Conservation (phyloP, 2,888 invertebrate genomes). For the Orthosia cruda region DNA sequence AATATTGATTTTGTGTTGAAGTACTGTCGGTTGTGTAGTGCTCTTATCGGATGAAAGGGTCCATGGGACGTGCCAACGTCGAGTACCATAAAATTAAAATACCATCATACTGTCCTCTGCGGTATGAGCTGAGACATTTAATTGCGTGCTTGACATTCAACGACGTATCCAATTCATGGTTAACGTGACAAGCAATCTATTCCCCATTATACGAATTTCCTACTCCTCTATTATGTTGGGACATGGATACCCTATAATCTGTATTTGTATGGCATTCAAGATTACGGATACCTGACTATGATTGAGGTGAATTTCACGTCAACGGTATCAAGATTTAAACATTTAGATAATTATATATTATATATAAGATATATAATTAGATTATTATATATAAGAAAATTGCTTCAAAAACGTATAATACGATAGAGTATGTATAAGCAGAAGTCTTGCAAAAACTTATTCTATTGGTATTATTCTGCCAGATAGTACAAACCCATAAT, state of each 20-base stretch:
- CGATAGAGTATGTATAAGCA: neutral
- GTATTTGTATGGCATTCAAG: slow-evolving; percentile 36
- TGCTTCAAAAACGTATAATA: too few relatives aligned
- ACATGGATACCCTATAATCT: slow-evolving; percentile 26
- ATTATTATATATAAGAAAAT: too few relatives aligned
- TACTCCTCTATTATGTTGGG: slow-evolving; percentile 35
- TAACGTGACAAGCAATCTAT: slow-evolving; percentile 46
- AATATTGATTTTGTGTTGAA: slow-evolving; percentile 64
- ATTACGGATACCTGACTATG: neutral
- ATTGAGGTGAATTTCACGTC: neutral
- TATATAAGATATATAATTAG: too few relatives aligned
- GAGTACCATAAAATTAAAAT: slow-evolving; percentile 53
- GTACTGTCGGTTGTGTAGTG: slow-evolving; percentile 57
- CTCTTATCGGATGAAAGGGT: slow-evolving; percentile 58
- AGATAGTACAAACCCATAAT: neutral
- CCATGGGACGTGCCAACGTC: slow-evolving; percentile 49
- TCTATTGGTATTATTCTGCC: neutral
- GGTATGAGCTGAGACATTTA: slow-evolving; percentile 41
- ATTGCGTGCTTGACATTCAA: slow-evolving; percentile 54
- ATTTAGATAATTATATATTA: too few relatives aligned
- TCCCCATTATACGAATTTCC: slow-evolving; percentile 36
- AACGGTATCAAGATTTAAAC: slow-evolving; percentile 1
- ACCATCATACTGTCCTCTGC: slow-evolving; percentile 41
- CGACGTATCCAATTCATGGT: slow-evolving; percentile 39
- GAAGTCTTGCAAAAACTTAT: neutral